A percentile compares a stretch with the other conserved stretches of the same genome.
Evolutionary conservation across 2,113 vertebrate species (phyloP).

Genomic region (Oxyruncus cristatus): DNA sequence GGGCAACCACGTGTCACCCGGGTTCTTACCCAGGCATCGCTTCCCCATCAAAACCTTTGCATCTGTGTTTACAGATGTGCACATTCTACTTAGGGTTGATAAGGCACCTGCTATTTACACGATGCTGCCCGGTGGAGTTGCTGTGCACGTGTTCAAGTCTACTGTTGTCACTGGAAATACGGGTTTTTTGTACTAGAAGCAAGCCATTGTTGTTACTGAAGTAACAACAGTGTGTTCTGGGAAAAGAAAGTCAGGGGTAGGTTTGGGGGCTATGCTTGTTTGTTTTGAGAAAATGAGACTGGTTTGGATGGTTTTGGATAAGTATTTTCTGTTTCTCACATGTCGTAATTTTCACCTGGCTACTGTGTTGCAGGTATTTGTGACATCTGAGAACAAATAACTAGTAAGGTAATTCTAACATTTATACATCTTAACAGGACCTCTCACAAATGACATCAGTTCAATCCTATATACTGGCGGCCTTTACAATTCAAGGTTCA

Average conservation of each 20-base stretch:
- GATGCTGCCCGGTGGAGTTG: neutral
- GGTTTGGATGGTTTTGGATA: neutral
- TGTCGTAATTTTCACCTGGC: neutral
- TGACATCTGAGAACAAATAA: neutral
- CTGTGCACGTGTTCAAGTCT: neutral
- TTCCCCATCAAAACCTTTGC: neutral
- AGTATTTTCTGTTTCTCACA: neutral
- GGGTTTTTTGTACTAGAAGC: neutral
- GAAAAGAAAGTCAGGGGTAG: neutral
- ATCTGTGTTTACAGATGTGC: neutral
- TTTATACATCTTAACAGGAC: neutral
- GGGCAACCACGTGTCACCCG: neutral
- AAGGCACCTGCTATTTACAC: neutral
- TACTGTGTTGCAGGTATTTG: neutral
- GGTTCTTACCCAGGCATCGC: neutral
- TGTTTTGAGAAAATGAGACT: neutral
- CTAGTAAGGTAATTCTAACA: neutral
- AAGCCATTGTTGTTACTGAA: neutral
- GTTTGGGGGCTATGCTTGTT: neutral
- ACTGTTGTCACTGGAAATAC: neutral
- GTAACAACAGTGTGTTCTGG: neutral
- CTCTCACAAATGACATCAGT: neutral
- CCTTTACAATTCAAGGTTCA: neutral
- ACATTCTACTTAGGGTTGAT: rapidly evolving
- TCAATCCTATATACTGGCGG: neutral